phyloP scores from a whole-genome alignment of 2,113 vertebrate species.

The Brachyistius frenatus region DNA sequence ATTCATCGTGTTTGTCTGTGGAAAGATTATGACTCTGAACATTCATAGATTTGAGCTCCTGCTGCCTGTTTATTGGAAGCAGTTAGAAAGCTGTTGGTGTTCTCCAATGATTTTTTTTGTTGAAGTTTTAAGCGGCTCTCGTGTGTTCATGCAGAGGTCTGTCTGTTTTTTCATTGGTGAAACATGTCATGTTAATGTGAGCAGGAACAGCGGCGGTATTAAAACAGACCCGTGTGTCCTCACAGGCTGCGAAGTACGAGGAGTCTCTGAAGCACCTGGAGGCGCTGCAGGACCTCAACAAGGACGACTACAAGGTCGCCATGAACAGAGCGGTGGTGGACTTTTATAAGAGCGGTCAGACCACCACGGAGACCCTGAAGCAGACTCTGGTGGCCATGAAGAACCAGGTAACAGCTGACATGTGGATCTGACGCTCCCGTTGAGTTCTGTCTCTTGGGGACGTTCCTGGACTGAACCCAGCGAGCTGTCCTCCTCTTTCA shows the following conservation, averaged over 20 bases:
- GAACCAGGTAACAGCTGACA: conserved; percentile 88
- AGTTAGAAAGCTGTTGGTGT: no score
- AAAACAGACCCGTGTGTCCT: not conserved
- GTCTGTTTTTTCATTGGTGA: not conserved
- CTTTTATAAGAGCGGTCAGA: conserved; percentile 96
- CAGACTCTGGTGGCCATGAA: conserved; percentile 92
- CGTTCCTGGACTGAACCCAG: not conserved
- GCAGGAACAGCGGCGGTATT: not conserved
- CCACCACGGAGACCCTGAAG: conserved; percentile 91
- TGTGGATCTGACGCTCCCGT: not conserved
- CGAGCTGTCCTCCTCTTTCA: conserved; percentile 45
- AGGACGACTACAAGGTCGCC: conserved; percentile 97
- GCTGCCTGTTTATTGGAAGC: no score
- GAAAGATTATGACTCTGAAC: no score
- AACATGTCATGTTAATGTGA: not conserved
- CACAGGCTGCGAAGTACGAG: conserved; percentile 92
- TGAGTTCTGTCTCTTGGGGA: no score
- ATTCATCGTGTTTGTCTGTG: no score
- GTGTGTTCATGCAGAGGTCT: no score
- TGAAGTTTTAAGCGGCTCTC: no score
- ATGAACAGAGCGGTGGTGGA: conserved; percentile 95
- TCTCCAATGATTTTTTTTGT: no score
- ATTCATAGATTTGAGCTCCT: no score
- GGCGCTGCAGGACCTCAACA: conserved; percentile 93
- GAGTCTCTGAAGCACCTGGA: conserved; percentile 91